phyloP scores from a whole-genome alignment of 2,113 vertebrate species.

The Bucco capensis region DNA sequence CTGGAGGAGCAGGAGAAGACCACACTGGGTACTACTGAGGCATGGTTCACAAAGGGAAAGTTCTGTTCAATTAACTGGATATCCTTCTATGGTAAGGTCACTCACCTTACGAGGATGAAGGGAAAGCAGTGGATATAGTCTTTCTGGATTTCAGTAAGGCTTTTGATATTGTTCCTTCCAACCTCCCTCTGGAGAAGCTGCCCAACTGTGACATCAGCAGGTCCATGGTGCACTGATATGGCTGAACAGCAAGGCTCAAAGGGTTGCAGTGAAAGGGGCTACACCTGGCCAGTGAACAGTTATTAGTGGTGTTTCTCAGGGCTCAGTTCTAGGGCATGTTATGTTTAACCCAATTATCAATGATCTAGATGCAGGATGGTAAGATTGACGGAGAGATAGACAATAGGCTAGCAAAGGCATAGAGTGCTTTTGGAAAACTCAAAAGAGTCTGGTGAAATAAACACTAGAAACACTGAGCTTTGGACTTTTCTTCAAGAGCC shows the following conservation, averaged over 20 bases:
- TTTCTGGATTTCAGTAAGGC: neutral
- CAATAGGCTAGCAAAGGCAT: no score
- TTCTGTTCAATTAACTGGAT: neutral
- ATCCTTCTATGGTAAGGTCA: neutral
- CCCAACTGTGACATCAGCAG: neutral
- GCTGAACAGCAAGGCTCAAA: neutral
- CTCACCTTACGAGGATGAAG: neutral
- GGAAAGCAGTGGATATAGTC: rapidly evolving
- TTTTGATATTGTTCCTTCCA: neutral
- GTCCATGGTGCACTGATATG: neutral
- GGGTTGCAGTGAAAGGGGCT: neutral
- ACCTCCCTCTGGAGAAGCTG: neutral
- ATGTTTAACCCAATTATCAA: neutral
- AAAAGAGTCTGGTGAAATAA: no score
- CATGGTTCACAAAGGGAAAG: neutral
- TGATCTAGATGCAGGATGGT: neutral
- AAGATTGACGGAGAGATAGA: no score
- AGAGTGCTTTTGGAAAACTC: no score
- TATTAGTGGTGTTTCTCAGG: neutral
- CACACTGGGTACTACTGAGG: neutral
- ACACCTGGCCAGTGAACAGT: neutral
- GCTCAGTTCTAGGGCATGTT: neutral
- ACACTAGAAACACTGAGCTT: no score
- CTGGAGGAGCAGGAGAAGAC: neutral
- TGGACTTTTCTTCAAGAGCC: no score